These are phyloP conservation scores for Tonatia bakeri DNA, from an alignment of 2,113 vertebrate species.

Conservation along the genomic window DNA sequence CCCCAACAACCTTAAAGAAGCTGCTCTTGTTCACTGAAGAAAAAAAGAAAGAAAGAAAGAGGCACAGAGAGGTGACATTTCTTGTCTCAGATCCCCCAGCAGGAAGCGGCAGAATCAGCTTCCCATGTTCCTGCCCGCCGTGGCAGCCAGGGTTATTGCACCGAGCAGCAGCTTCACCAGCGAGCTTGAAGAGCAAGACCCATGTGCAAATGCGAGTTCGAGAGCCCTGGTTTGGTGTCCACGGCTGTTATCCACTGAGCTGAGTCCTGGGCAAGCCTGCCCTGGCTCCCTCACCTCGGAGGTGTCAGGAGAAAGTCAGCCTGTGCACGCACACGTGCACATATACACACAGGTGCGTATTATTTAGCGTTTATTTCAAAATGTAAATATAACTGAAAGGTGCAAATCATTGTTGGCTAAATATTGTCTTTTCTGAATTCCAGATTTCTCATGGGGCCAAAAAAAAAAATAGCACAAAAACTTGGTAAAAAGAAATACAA, in stretches of 20 bases:
- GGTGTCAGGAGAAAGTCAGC: not conserved
- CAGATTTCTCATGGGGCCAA: not conserved
- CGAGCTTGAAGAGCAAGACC: not conserved
- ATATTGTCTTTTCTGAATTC: not conserved
- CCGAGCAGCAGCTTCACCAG: rapidly evolving
- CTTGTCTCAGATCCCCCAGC: not conserved
- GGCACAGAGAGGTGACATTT: not conserved
- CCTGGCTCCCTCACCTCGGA: rapidly evolving
- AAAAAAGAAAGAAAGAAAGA: too few species aligned
- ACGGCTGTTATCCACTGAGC: not conserved
- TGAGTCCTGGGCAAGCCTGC: too few species aligned
- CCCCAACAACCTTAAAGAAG: not conserved
- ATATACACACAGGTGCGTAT: rapidly evolving
- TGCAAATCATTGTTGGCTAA: not conserved
- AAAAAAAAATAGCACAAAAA: not conserved
- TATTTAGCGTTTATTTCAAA: not conserved
- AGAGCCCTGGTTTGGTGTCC: not conserved
- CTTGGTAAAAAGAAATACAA: not conserved
- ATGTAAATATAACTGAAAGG: not conserved
- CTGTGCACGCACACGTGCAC: rapidly evolving
- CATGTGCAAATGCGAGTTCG: rapidly evolving
- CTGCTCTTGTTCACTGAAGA: rapidly evolving
- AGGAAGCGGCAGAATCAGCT: rapidly evolving
- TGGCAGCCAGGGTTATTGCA: rapidly evolving
- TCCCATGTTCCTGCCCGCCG: rapidly evolving